Evolutionary conservation across 2,888 invertebrate genomes (phyloP), one percentile per base, ranked within the genome.

Genomic region (Lomographa bimaculata): DNA sequence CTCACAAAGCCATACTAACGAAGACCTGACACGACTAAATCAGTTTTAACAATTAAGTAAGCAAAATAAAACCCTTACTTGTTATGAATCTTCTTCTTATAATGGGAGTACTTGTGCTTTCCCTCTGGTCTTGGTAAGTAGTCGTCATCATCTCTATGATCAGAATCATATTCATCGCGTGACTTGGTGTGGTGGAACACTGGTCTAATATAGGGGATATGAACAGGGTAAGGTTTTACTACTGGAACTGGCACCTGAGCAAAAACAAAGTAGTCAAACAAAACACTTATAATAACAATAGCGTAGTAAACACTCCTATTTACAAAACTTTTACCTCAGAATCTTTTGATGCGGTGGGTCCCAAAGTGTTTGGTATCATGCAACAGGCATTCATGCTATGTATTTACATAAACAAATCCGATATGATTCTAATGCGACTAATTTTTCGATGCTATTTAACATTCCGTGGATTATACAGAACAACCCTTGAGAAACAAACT

Each of bases 161-260:
- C 74, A 1, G 63, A 45, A 3, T 79, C 77, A 14, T 60, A 54
- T 7, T 82, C 81, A 7, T 85, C 85, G 7, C 72, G 68, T 3
- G 76, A 54, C 44, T 74, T 72, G 9, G 83, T 71, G 54, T 87
- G 85, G 53, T 89, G 87, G 62, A 86, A 86, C 36, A 92, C 84
- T 1, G 92, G 92, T 54, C 90, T 84, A 19, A 91, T 73, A 46
- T 94, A 91, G 19, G 93, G 94, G 19, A 95, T 90, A 52, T 92
- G 92, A 1, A 95, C 92, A 11, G 95, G 95, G 64, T 93, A 93
- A 2, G 95, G 94, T 66, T 93, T 93, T 33, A 93, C 91, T 25
- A 95, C 92, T 54, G 94, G 92, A 2, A 95, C 93, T 66, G 92
- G 91, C 40, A 94, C 92, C 90, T 90, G 24, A 12, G 23, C 27